Base-by-base conservation (phyloP, 2,888 invertebrate genomes). In the Tetragonisca angustula region DNA sequence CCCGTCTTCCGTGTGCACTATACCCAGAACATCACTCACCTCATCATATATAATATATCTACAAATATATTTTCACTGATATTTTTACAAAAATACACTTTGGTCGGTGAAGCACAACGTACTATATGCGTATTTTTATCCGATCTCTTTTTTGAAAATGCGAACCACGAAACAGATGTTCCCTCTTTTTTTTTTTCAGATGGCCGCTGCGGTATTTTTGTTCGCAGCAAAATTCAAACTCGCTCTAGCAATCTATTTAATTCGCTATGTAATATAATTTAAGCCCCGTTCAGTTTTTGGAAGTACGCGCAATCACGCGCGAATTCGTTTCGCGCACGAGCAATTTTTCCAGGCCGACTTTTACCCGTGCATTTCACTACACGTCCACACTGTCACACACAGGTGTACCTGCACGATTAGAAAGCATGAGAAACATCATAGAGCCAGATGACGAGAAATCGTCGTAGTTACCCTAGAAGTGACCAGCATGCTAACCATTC, bases 351-450 rank as follows among this genome's bases (percentile, higher is more conserved):
- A 76, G 75, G 32, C 32, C 54, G 13, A 43, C 49, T 62, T 43
- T 82, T 75, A 62, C 59, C 50, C 49, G 1, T 21, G n/a, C 15
- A 59, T 50, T 27, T 71, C 70, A 43, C 59, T n/a, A 76, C 78
- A 79, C 77, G n/a, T 61, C 76, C 43, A 83, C 85, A 87, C 81
- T 68, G 15, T 70, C 59, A 81, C 87, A 83, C 85, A 85, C 82
- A 88, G 87, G 77, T 73, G 83, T 85, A 87, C 79, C 81, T 78
- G 88, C 88, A 89, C 81, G 83, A 79, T 85, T 85, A 80, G 83
- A 78, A 76, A 89, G 89, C 89, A 89, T 87, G 87, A 83, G 65
- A 79, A 59, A 27, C 62, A 56, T 52, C 71, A 62, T 68, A 81
- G 67, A 82, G 79, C 76, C 81, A 83, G 67, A 76, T 75, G 65